phyloP scores from a whole-genome alignment of 2,888 invertebrate species.

The Lydus trimaculatus region DNA sequence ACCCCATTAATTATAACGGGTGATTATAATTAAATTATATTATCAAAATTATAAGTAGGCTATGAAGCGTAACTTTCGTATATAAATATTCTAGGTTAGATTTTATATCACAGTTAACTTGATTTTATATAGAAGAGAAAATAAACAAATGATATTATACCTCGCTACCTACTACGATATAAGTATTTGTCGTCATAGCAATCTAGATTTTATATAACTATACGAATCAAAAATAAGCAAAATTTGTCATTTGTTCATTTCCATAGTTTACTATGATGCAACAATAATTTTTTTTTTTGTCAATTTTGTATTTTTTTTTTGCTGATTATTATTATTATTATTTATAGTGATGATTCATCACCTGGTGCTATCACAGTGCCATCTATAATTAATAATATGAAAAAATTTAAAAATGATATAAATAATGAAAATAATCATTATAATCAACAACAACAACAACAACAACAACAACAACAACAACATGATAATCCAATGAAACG shows the following conservation, averaged over 20 bases:
- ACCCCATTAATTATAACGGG: conserved; percentile 9
- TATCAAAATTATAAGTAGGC: too few species aligned
- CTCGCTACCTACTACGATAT: too few species aligned
- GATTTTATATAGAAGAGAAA: too few species aligned
- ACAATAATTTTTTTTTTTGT: not conserved
- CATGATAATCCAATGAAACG: conserved; percentile 62
- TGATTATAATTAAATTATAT: not conserved
- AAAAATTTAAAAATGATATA: not conserved
- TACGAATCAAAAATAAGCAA: too few species aligned
- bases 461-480: conserved; percentile 25
- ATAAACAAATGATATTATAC: too few species aligned
- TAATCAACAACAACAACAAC: conserved; percentile 33
- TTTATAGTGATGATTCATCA: conserved; percentile 59
- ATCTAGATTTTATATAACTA: too few species aligned
- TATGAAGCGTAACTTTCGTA: too few species aligned
- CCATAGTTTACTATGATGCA: not conserved
- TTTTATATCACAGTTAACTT: too few species aligned
- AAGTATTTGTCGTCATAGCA: too few species aligned
- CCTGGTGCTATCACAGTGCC: conserved; percentile 54
- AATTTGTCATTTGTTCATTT: too few species aligned
- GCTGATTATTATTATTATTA: not conserved
- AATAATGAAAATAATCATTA: conserved; percentile 27
- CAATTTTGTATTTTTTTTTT: not conserved
- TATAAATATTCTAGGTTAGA: too few species aligned
- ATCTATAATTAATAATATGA: conserved; percentile 11